A percentile compares a stretch with the other conserved stretches of the same genome.
These are phyloP conservation scores for Pyrochroa serraticornis DNA, from an alignment of 2,888 invertebrate genomes.

Conservation along the genomic window DNA sequence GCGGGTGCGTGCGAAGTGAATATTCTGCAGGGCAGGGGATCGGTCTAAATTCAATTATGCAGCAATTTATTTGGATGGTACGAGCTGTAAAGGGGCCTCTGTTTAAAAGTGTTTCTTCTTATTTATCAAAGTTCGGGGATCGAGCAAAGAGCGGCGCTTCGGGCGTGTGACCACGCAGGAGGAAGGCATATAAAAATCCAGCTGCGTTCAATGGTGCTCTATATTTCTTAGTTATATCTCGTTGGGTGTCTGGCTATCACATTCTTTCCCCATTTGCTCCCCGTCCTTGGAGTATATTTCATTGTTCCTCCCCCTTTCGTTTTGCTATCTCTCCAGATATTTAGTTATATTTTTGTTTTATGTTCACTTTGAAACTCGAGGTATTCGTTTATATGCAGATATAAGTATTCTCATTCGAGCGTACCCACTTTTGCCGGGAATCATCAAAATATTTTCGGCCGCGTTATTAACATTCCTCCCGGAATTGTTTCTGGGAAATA, in stretches of 20 bases:
- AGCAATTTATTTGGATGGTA: too few species aligned
- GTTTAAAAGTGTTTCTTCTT: conserved; percentile 3
- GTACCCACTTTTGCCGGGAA: background rate
- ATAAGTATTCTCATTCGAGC: conserved; percentile 10
- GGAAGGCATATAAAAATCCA: conserved; percentile 28
- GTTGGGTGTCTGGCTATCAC: conserved; percentile 33
- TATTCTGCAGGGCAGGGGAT: too few species aligned
- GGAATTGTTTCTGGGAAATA: conserved; percentile 15
- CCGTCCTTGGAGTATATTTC: conserved; percentile 17
- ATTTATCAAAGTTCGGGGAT: conserved; percentile 18
- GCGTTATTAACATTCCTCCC: conserved; percentile 20
- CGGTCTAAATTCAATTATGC: too few species aligned
- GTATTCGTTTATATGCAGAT: conserved; percentile 25
- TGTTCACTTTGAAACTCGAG: conserved; percentile 16
- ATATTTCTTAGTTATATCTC: conserved; percentile 40
- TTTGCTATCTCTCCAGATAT: conserved; percentile 21
- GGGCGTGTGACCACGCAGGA: conserved; percentile 28
- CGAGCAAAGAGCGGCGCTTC: background rate
- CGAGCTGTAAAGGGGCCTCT: too few species aligned
- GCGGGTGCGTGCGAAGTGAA: too few species aligned
- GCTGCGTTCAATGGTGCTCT: conserved; percentile 31
- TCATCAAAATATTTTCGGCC: conserved; percentile 15
- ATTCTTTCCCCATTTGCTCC: conserved; percentile 30
- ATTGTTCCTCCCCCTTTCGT: conserved; percentile 20
- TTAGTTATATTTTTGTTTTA: conserved; percentile 16